phyloP scores from a whole-genome alignment of 2,888 invertebrate genomes.

The Tipula helvola region DNA sequence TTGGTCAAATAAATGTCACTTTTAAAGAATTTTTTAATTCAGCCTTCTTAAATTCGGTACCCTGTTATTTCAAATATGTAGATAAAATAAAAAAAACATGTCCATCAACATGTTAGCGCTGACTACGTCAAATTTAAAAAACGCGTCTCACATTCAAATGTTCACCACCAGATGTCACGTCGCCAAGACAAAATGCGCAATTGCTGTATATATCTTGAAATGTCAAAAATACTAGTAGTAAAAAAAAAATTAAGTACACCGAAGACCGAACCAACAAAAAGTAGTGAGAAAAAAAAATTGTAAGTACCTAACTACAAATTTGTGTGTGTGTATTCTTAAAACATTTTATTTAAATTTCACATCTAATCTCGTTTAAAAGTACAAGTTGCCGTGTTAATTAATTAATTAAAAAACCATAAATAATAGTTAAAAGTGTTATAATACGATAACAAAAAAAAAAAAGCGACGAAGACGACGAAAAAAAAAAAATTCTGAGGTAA shows the following conservation, averaged over 20 bases:
- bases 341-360: not conserved
- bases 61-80: no score
- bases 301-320: not conserved
- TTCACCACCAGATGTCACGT: not conserved
- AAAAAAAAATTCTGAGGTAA: not conserved
- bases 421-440: not conserved
- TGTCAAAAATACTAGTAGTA: not conserved
- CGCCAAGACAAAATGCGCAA: not conserved
- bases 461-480: not conserved
- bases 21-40: no score
- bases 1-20: no score
- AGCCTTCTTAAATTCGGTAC: no score
- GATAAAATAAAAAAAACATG: not conserved
- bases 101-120: not conserved
- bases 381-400: not conserved
- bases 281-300: not conserved
- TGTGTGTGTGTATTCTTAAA: not conserved
- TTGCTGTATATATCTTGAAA: not conserved
- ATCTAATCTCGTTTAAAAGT: not conserved
- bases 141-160: not conserved
- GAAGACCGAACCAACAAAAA: not conserved
- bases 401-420: not conserved
- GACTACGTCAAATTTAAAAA: not conserved
- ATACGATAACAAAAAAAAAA: not conserved
- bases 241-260: not conserved